Evolutionary conservation across 2,888 invertebrate genomes (phyloP).

Genomic region (Papilio gigon): DNA sequence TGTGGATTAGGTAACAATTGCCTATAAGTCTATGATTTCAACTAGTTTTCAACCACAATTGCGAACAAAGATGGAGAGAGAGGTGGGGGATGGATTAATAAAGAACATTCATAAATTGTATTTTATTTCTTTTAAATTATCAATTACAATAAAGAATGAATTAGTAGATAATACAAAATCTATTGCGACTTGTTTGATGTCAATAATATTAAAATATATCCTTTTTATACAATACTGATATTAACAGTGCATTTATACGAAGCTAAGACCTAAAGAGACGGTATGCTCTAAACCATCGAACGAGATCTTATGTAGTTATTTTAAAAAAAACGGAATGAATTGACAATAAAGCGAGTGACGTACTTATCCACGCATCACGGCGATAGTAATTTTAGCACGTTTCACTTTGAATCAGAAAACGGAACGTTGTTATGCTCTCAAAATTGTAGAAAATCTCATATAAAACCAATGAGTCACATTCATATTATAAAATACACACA

Average conservation of each 20-base stretch:
- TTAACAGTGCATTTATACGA: conserved; percentile 3
- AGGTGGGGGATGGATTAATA: neutral
- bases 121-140: conserved; percentile 36
- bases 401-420: too few species aligned
- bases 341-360: neutral
- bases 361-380: neutral
- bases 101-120: neutral
- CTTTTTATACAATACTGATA: conserved; percentile 55
- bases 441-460: neutral
- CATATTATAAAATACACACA: neutral
- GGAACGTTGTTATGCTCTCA: too few species aligned
- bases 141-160: conserved; percentile 35
- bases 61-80: too few species aligned
- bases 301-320: neutral
- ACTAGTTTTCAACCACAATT: too few species aligned
- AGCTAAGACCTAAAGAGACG: conserved; percentile 2
- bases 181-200: conserved; percentile 56
- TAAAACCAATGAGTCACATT: neutral
- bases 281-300: neutral
- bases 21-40: too few species aligned
- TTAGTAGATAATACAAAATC: conserved; percentile 58
- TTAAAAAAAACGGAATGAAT: neutral
- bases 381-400: too few species aligned
- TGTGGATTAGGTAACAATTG: neutral
- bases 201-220: conserved; percentile 51